These are phyloP conservation scores for Dorcus hopei DNA, from an alignment of 2,888 invertebrate species.

Conservation along the genomic window DNA sequence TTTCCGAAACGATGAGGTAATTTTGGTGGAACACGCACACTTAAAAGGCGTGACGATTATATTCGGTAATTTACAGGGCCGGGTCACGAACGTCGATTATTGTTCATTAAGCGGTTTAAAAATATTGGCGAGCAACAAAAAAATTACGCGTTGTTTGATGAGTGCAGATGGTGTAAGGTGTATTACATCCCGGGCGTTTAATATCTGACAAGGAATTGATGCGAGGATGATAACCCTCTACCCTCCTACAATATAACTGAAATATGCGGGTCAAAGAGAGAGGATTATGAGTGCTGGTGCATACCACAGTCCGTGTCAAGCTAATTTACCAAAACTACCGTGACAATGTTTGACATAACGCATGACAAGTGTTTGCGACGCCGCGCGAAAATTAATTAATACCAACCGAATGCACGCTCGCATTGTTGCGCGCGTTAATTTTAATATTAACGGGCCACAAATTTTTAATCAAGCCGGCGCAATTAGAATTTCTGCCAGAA, in stretches of 20 bases:
- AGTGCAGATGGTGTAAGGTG: neutral
- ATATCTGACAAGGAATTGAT: slow-evolving; percentile 1
- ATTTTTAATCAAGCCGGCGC: slow-evolving; percentile 43
- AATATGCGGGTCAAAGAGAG: slow-evolving; percentile 15
- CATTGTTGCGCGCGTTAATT: slow-evolving; percentile 39
- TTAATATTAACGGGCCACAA: slow-evolving; percentile 43
- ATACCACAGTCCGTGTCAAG: slow-evolving; percentile 14
- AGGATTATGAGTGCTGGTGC: slow-evolving; percentile 16
- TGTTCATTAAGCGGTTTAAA: neutral
- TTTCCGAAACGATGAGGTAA: slow-evolving; percentile 42
- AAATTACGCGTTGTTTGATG: neutral
- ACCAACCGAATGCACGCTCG: slow-evolving; percentile 29
- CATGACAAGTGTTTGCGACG: slow-evolving; percentile 41
- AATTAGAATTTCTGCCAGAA: slow-evolving; percentile 39
- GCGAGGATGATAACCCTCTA: slow-evolving; percentile 7
- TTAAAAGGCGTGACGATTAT: slow-evolving; percentile 41
- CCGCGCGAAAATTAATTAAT: slow-evolving; percentile 43
- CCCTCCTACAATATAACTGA: slow-evolving; percentile 12
- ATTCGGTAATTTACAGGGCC: slow-evolving; percentile 36
- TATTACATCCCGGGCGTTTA: slow-evolving; percentile 8
- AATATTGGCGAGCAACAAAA: neutral
- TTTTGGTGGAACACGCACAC: slow-evolving; percentile 41
- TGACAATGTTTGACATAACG: slow-evolving; percentile 42
- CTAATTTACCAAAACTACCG: slow-evolving; percentile 26
- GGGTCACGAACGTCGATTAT: slow-evolving; percentile 27